Evolutionary conservation across 2,888 invertebrate species (phyloP), one percentile per base, ranked within the genome.

Genomic region (Magallana nippona): DNA sequence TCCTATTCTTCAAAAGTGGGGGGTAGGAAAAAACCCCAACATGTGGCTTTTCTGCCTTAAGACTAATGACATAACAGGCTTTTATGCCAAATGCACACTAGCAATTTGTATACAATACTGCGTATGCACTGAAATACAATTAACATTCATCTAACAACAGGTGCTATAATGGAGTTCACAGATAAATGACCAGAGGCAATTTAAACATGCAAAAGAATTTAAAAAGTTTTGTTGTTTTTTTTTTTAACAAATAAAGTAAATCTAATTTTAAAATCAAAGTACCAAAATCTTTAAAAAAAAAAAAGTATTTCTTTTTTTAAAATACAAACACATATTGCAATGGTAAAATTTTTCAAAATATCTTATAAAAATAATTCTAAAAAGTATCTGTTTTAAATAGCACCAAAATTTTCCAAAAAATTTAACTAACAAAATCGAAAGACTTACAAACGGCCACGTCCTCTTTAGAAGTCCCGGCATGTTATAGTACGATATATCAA

Each of bases 361-460:
- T 8, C 17, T 17, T 8, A 1, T n/a, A 60, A 60, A 60, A 60
- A 19, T n/a, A n/a, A 1, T 10, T 60, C n/a, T n/a, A 17, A 60
- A 44, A 44, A 8, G 44, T 44, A 5, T n/a, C n/a, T 44, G 44
- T 44, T 44, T 44, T 44, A 44, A 44, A 44, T 8, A 0, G 5
- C 44, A 5, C 44, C 8, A 13, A 5, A 71, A 71, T 27, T 71
- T 27, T 22, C 13, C 32, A 71, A 32, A 27, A 0, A 71, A 27
- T n/a, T n/a, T n/a, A n/a, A n/a, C n/a, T n/a, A n/a, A n/a, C n/a
- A 5, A 11, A 22, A 13, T 15, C 1, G 5, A 15, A 71, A 32
- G 32, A 71, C 71, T 71, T 71, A 71, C 71, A 71, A 71, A 71
- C 17, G 32, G 71, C 71, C 71, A 71, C 10, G 15, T 15, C 32